Conservation (phyloP, 2,888 invertebrate genomes). For the Patella caerulea region DNA sequence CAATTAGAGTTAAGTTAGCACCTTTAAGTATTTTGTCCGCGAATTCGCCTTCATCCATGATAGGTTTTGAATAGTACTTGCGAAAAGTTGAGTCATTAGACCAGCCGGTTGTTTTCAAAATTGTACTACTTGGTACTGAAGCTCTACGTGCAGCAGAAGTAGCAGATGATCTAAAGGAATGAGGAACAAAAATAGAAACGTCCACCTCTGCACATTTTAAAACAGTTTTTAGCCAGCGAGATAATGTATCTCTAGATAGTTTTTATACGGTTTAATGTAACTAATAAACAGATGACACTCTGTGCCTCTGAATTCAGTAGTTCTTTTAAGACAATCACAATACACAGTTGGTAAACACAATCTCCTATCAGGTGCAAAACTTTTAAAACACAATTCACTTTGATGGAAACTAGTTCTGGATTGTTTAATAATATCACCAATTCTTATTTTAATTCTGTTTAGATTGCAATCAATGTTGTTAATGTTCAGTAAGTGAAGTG, state of each 20-base stretch:
- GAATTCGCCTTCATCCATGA: too few species aligned
- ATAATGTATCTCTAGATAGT: constrained; percentile 1
- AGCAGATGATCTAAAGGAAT: neutral
- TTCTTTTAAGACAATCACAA: neutral
- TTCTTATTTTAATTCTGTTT: neutral
- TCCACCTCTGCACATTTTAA: neutral
- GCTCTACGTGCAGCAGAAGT: neutral
- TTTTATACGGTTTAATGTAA: constrained; percentile 6
- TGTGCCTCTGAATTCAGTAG: neutral
- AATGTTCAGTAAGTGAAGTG: neutral
- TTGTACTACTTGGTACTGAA: neutral
- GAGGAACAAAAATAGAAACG: neutral
- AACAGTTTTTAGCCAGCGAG: neutral
- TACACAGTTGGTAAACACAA: neutral
- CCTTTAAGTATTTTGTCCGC: too few species aligned
- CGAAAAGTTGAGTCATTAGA: neutral
- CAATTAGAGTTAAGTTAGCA: too few species aligned
- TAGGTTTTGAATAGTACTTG: too few species aligned
- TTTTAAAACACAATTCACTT: neutral
- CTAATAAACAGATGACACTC: neutral
- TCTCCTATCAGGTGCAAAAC: constrained; percentile 1
- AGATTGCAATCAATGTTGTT: neutral
- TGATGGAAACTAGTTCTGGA: neutral
- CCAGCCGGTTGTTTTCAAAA: neutral
- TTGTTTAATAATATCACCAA: neutral